These are phyloP conservation scores for Drosophila quadrilineata DNA, from an alignment of 1,140 invertebrate genomes.

Conservation along the genomic window DNA sequence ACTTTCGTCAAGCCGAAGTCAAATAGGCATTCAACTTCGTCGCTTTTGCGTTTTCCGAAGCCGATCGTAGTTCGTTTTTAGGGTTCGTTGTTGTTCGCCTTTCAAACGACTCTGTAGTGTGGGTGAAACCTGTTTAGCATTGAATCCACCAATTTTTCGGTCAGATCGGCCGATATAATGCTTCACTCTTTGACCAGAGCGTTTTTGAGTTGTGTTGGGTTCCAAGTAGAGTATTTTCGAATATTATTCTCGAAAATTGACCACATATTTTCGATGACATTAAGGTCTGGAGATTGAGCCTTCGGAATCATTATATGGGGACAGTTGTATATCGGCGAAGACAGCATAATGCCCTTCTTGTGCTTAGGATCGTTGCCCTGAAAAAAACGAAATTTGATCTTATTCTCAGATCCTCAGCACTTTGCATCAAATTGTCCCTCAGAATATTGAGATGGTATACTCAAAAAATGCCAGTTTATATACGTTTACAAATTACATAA, in stretches of 20 bases:
- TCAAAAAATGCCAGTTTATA: too few relatives aligned
- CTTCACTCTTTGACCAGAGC: slow-evolving; percentile 1
- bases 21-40: too few relatives aligned
- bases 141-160: slow-evolving; percentile 10
- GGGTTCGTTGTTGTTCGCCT: too few relatives aligned
- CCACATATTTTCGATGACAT: slow-evolving; percentile 11
- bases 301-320: slow-evolving; percentile 2
- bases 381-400: too few relatives aligned
- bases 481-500: too few relatives aligned
- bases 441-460: too few relatives aligned
- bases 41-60: too few relatives aligned
- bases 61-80: too few relatives aligned
- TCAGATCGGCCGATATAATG: neutral
- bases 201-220: slow-evolving; percentile 1
- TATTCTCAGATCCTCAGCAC: too few relatives aligned
- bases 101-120: too few relatives aligned
- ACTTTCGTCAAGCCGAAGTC: too few relatives aligned
- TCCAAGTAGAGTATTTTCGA: neutral
- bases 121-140: slow-evolving; percentile 18
- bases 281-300: slow-evolving; percentile 10
- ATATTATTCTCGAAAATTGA: slow-evolving; percentile 7
- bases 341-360: slow-evolving; percentile 3
- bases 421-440: too few relatives aligned
- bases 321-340: slow-evolving; percentile 19
- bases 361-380: slow-evolving; percentile 24